These are phyloP conservation scores for Fregata magnificens DNA, from an alignment of 2,113 vertebrate genomes.

Conservation along the genomic window DNA sequence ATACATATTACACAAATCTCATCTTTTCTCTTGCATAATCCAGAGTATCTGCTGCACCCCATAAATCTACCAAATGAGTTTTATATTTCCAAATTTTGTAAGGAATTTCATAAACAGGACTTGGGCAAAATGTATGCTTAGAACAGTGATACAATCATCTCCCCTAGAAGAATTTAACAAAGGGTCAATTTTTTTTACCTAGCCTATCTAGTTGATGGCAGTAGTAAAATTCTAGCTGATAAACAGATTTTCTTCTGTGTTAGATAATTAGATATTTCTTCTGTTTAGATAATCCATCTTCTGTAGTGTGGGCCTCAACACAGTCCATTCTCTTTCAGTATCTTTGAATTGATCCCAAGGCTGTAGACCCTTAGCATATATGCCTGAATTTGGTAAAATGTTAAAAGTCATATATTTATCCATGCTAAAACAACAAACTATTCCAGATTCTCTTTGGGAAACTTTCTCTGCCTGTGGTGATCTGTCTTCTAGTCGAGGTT, in stretches of 20 bases:
- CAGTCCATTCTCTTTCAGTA: background rate
- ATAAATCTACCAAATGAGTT: background rate
- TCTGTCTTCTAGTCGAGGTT: background rate
- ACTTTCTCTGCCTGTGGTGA: background rate
- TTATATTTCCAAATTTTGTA: background rate
- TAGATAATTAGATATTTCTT: background rate
- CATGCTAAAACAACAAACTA: background rate
- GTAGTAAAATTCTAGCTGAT: background rate
- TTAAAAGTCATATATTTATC: background rate
- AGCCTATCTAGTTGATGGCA: background rate
- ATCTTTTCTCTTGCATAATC: background rate
- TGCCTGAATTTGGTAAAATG: background rate
- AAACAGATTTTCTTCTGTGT: background rate
- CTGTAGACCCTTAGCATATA: background rate
- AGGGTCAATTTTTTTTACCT: background rate
- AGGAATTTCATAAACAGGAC: background rate
- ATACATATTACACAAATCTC: background rate
- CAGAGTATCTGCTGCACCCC: background rate
- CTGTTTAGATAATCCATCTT: background rate
- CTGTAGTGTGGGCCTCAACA: background rate
- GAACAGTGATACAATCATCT: background rate
- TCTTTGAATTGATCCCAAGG: background rate
- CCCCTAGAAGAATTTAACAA: background rate
- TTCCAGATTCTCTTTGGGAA: background rate
- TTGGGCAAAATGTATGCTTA: background rate